phyloP scores from a whole-genome alignment of 1,140 invertebrate species.

The Globodera ellingtonae region DNA sequence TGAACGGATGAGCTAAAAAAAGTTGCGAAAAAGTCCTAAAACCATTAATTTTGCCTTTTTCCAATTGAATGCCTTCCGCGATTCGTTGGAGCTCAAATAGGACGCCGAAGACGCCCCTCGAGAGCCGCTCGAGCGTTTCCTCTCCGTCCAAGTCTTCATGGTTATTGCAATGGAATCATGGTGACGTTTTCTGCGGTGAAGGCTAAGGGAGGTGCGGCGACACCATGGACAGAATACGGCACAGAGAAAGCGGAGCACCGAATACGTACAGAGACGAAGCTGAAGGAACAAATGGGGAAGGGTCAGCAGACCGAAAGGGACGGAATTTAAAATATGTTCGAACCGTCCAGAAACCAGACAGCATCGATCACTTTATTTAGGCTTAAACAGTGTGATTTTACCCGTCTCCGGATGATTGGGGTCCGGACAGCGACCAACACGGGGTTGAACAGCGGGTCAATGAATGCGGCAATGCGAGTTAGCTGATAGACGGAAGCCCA shows the following conservation, averaged over 20 bases:
- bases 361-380: background rate
- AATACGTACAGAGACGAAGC: constrained; percentile 44
- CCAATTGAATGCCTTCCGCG: background rate
- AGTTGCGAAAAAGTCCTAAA: background rate
- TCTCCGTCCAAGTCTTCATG: background rate
- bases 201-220: background rate
- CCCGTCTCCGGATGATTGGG: constrained; percentile 54
- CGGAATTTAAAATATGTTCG: too few species aligned
- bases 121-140: background rate
- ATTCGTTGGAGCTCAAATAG: constrained; percentile 22
- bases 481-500: constrained; percentile 53
- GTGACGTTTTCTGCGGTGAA: constrained; percentile 4
- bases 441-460: constrained; percentile 62
- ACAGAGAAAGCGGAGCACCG: constrained; percentile 19
- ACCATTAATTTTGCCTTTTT: background rate
- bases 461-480: constrained; percentile 54
- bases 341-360: background rate
- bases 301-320: background rate
- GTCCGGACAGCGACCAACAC: constrained; percentile 59
- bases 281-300: background rate
- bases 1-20: background rate
- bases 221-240: constrained; percentile 48
- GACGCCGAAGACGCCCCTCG: constrained; percentile 16
- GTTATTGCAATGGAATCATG: constrained; percentile 21
- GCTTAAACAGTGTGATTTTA: background rate